Conservation (phyloP, 2,797 vertebrate genomes). For the Perodicticus potto region DNA sequence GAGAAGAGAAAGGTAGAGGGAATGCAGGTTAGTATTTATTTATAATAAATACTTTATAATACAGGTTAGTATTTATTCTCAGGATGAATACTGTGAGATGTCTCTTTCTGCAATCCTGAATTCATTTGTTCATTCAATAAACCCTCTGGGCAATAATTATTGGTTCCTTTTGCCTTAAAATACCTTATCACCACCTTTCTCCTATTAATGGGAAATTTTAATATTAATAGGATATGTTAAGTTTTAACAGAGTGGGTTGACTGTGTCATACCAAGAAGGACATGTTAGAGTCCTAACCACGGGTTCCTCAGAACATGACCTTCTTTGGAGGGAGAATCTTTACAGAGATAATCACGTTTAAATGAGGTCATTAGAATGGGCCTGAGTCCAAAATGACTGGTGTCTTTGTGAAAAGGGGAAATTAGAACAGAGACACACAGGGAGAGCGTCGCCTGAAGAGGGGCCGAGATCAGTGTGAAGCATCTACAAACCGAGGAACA, state of each 20-base stretch:
- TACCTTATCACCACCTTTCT: background rate
- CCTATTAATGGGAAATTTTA: background rate
- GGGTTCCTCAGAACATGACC: background rate
- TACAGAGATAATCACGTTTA: background rate
- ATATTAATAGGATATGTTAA: background rate
- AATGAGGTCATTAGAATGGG: background rate
- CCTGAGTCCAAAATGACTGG: background rate
- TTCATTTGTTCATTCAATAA: background rate
- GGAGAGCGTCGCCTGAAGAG: background rate
- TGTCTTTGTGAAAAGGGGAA: background rate
- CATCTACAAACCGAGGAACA: background rate
- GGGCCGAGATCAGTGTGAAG: background rate
- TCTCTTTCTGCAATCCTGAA: background rate
- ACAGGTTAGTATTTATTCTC: too few relatives aligned
- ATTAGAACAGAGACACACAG: background rate
- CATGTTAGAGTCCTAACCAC: background rate
- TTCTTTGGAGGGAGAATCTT: background rate
- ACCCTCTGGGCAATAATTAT: background rate
- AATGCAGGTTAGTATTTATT: background rate
- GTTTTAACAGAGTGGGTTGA: background rate
- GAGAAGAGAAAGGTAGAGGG: background rate
- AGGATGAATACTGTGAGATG: background rate
- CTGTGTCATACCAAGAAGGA: background rate
- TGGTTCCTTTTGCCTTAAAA: background rate
- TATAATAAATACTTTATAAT: too few relatives aligned